Base-by-base conservation (phyloP, 2,113 vertebrate species). In the Lepus timidus region DNA sequence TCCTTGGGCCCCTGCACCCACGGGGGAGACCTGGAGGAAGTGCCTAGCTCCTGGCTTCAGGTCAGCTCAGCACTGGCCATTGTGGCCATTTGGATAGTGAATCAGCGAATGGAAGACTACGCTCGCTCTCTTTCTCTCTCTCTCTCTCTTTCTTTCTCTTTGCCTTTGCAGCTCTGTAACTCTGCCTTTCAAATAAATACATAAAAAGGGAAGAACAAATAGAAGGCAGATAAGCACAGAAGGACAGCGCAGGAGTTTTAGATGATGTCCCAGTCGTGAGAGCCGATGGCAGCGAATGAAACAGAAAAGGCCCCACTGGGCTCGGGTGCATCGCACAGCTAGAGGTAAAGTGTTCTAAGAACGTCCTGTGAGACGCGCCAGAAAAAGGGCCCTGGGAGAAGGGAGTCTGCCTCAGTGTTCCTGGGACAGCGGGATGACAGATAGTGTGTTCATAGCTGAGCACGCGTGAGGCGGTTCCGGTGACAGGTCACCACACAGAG, bases 211-310 rank as follows among this genome's bases (percentile, higher is more conserved):
- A 64, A 74, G 68, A 17, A 39, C 31, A 29, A n/a, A 64, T 39
- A 82, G 49, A 70, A 58, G 83, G 31, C 75, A 51, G 82, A 52
- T 27, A 83, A 76, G 12, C 36, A 64, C 33, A 58, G 61, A 52
- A 67, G 76, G 64, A 65, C 76, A 90, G 5, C 74, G n/a, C 95
- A 39, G 79, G 64, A 70, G 14, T 70, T 65, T 93, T 36, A 89
- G 65, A 62, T 96, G 95, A 93, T 51, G 51, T 91, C 86, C 79
- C 62, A 49, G 4, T 89, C 79, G 16, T 92, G 76, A 71, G 71
- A 96, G 93, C 67, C 93, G 93, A 27, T 33, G 61, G 44, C 65
- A 67, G 6, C 61, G n/a, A 96, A 70, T 71, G 58, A 65, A 83
- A 82, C 79, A 68, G 75, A 85, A 75, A 80, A 90, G 65, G 36